These are phyloP conservation scores for Nannoperca australis DNA, from an alignment of 2,797 vertebrate genomes.

Conservation along the genomic window DNA sequence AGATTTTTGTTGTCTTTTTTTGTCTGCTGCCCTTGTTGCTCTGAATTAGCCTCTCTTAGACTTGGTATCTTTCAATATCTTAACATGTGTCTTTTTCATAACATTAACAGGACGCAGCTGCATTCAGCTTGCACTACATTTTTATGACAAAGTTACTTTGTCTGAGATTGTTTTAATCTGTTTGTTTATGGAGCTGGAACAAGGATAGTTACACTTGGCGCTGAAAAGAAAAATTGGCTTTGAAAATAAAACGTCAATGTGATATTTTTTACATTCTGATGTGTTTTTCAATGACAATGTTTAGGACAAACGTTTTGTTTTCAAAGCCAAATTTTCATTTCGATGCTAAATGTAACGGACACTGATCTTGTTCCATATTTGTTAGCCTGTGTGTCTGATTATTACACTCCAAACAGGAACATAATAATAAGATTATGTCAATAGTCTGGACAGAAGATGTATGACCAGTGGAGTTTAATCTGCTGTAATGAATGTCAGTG, in stretches of 20 bases:
- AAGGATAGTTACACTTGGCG: no score
- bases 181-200: no score
- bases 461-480: constrained; percentile 30
- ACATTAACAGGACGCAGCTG: constrained; percentile 6
- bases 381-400: constrained; percentile 11
- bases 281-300: no score
- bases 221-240: no score
- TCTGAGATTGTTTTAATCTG: background rate
- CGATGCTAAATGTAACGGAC: no score
- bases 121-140: constrained; percentile 7
- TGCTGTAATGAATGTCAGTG: constrained; percentile 12
- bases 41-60: background rate
- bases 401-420: constrained; percentile 10
- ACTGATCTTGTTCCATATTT: background rate
- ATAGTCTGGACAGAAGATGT: constrained; percentile 11
- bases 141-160: constrained; percentile 5
- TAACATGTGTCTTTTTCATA: constrained; percentile 3
- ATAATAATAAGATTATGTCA: constrained; percentile 20
- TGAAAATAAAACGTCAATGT: no score
- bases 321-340: no score
- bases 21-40: background rate
- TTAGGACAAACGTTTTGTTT: no score
- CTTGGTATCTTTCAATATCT: background rate
- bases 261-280: no score
- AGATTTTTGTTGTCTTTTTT: background rate